Evolutionary conservation across 2,113 vertebrate species (phyloP).

Genomic region (Chaetodon trifascialis): DNA sequence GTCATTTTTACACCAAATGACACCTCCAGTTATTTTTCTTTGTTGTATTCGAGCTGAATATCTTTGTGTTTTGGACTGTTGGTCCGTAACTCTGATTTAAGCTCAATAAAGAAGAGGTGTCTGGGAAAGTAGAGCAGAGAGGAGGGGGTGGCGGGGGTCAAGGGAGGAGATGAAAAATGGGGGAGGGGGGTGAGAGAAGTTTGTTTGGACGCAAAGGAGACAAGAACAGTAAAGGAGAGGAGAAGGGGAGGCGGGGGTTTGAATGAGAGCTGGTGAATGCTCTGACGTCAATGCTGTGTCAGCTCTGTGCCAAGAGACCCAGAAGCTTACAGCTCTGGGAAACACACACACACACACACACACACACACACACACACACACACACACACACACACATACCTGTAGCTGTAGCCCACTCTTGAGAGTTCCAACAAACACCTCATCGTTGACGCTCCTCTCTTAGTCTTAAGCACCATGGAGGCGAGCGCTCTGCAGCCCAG

Average conservation of each 20-base stretch:
- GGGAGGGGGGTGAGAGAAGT: slow-evolving; percentile 12
- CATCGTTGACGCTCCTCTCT: slow-evolving; percentile 8
- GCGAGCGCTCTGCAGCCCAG: neutral
- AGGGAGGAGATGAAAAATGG: slow-evolving; percentile 13
- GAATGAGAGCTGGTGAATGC: slow-evolving; percentile 47
- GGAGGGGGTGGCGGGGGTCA: neutral
- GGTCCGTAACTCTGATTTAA: neutral
- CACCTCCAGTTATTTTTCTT: neutral
- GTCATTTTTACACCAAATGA: too few species aligned
- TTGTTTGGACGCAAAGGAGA: slow-evolving; percentile 54
- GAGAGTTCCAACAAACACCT: slow-evolving; percentile 32
- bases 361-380: slow-evolving; percentile 41
- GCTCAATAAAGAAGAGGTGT: slow-evolving; percentile 2
- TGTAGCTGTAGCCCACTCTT: slow-evolving; percentile 25
- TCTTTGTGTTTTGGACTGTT: too few species aligned
- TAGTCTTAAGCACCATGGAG: slow-evolving; percentile 5
- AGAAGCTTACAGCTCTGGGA: slow-evolving; percentile 50
- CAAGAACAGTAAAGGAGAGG: slow-evolving; percentile 25
- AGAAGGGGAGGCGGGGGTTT: neutral
- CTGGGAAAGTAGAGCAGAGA: slow-evolving; percentile 53
- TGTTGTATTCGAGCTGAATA: neutral
- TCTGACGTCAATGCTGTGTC: slow-evolving; percentile 72
- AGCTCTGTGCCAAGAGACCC: slow-evolving; percentile 34
- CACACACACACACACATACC: slow-evolving; percentile 47
- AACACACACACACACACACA: slow-evolving; percentile 34